Evolutionary conservation across 2,113 vertebrate genomes (phyloP).

Genomic region (Bufo gargarizans): DNA sequence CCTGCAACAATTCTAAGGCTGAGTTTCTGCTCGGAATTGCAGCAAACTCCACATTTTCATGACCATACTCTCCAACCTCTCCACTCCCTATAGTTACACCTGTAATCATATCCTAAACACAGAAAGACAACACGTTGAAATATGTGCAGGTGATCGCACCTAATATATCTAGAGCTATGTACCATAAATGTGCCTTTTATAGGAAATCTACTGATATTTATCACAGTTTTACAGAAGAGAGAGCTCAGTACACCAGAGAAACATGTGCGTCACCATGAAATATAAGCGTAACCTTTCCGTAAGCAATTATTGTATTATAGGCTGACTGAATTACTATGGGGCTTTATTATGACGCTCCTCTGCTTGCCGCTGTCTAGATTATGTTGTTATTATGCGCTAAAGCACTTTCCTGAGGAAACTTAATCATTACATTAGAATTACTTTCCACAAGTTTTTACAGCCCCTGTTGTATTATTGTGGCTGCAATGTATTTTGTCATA

Average conservation of each 20-base stretch:
- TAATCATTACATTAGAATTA: conserved; percentile 22
- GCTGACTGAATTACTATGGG: conserved; percentile 34
- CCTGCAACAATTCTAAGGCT: too few relatives aligned
- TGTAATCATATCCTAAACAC: background rate
- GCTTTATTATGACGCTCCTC: conserved; percentile 27
- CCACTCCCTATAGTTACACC: background rate
- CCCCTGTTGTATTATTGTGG: conserved; percentile 11
- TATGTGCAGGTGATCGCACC: background rate
- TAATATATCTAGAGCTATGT: background rate
- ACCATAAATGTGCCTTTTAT: background rate
- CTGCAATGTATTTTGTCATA: background rate
- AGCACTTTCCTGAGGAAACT: conserved; percentile 37
- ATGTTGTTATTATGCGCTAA: conserved; percentile 34
- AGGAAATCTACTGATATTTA: background rate
- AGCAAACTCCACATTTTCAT: too few relatives aligned
- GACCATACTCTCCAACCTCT: background rate
- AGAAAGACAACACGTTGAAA: background rate
- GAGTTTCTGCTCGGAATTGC: too few relatives aligned
- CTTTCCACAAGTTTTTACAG: conserved; percentile 11
- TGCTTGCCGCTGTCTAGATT: background rate
- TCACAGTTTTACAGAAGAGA: background rate
- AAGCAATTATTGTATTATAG: conserved; percentile 34
- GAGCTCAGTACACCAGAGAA: conserved; percentile 8
- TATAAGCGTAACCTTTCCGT: conserved; percentile 21
- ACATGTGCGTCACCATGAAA: conserved; percentile 21